Conservation (phyloP, 2,113 vertebrate species). For the Corvus hawaiiensis region DNA sequence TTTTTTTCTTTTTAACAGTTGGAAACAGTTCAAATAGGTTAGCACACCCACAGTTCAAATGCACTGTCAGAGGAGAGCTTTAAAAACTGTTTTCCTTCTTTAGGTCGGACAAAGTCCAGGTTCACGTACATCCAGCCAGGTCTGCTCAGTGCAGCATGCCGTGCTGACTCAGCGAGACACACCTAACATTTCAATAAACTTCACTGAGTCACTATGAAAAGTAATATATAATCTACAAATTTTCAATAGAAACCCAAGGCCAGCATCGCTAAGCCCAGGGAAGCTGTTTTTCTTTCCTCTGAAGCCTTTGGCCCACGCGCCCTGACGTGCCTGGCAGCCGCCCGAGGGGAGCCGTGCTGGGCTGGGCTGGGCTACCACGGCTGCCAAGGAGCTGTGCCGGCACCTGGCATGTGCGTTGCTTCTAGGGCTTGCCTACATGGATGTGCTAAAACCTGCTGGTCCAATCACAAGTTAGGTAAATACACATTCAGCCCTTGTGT, state of each 20-base stretch:
- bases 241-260: neutral
- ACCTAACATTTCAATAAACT: neutral
- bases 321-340: neutral
- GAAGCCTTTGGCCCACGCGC: neutral
- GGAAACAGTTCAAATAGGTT: neutral
- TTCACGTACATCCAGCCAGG: neutral
- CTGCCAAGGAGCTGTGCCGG: fast-evolving
- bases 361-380: neutral
- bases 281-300: neutral
- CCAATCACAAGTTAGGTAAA: neutral
- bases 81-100: neutral
- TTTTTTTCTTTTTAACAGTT: neutral
- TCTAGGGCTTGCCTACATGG: neutral
- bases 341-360: fast-evolving
- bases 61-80: neutral
- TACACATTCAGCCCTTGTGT: neutral
- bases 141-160: neutral
- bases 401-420: fast-evolving
- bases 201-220: neutral
- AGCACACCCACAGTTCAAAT: neutral
- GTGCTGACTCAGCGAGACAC: neutral
- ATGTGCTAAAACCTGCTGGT: neutral
- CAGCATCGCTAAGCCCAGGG: neutral
- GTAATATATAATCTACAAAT: neutral
- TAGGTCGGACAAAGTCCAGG: neutral